A percentile compares a stretch with the other conserved stretches of the same genome.
phyloP scores from a whole-genome alignment of 2,888 invertebrate genomes.

The Tinea semifulvella region DNA sequence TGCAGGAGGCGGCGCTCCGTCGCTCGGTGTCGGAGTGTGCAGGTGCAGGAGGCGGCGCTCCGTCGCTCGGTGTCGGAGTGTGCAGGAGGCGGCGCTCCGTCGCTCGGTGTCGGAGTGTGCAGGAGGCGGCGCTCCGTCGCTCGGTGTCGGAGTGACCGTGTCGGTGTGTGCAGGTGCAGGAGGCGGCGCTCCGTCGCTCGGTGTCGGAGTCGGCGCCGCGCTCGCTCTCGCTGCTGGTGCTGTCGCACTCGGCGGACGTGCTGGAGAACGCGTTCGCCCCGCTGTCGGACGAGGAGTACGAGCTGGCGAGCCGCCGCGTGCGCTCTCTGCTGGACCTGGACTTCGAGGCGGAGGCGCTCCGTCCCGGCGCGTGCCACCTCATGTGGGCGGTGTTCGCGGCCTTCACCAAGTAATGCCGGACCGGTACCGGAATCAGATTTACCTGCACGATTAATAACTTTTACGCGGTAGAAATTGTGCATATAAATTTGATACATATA shows the following conservation, averaged over 20 bases:
- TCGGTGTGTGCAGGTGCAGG: conserved; percentile 94
- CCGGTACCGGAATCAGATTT: no score
- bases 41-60: conserved; percentile 94
- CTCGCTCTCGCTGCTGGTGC: conserved; percentile 89
- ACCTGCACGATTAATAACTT: no score
- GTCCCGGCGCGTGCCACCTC: conserved; percentile 90
- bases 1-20: conserved; percentile 95
- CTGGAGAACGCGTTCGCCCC: conserved; percentile 99
- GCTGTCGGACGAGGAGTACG: conserved; percentile 96
- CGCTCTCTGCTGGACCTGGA: conserved; percentile 95
- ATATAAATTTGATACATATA: no score
- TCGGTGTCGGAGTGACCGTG: no score
- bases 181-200: conserved; percentile 95
- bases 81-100: no score
- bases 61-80: conserved; percentile 97
- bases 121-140: no score
- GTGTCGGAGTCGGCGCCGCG: conserved; percentile 96
- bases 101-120: no score
- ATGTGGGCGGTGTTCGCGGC: conserved; percentile 99
- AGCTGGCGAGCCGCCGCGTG: conserved; percentile 97
- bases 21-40: conserved; percentile 98
- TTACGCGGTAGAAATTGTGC: no score
- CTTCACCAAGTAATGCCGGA: conserved; percentile 98
- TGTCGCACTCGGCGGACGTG: conserved; percentile 98
- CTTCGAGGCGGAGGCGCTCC: conserved; percentile 94